Conservation (phyloP, 2,797 vertebrate species). For the Sebastes cheni region DNA sequence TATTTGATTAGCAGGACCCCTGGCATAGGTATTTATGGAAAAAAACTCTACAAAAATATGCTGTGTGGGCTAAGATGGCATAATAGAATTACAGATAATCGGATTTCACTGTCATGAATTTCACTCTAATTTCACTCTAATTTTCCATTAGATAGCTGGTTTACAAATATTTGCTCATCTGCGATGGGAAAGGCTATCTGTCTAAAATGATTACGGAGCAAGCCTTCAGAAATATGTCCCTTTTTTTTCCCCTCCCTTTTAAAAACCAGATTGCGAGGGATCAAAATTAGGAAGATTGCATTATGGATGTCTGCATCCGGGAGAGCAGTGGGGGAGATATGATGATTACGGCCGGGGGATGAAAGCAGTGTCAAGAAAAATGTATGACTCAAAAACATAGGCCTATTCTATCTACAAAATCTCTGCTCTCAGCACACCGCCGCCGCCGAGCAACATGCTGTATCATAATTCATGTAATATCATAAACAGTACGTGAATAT, state of each 20-base stretch:
- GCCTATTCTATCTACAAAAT: conserved; percentile 79
- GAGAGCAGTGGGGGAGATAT: conserved; percentile 87
- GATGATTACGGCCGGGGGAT: conserved; percentile 86
- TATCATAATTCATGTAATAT: conserved; percentile 71
- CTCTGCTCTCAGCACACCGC: conserved; percentile 76
- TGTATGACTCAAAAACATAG: conserved; percentile 84
- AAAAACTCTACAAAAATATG: conserved; percentile 99
- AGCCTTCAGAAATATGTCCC: conserved; percentile 88
- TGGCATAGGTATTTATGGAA: conserved; percentile 99
- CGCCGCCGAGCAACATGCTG: conserved; percentile 60
- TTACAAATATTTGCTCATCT: conserved; percentile 99
- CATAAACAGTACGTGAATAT: conserved; percentile 47
- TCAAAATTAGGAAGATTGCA: conserved; percentile 89
- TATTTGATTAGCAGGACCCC: conserved; percentile 99
- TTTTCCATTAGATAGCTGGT: conserved; percentile 99
- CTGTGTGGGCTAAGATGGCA: conserved; percentile 99
- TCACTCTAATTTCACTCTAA: conserved; percentile 99
- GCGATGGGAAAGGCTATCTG: conserved; percentile 99
- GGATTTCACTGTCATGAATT: conserved; percentile 99
- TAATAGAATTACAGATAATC: conserved; percentile 99
- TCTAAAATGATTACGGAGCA: conserved; percentile 98
- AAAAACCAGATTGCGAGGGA: conserved; percentile 89
- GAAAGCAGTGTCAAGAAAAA: conserved; percentile 87
- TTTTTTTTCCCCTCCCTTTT: conserved; percentile 83
- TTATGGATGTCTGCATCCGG: conserved; percentile 90